phyloP scores from a whole-genome alignment of 2,113 vertebrate species.

The Sclerurus mexicanus region DNA sequence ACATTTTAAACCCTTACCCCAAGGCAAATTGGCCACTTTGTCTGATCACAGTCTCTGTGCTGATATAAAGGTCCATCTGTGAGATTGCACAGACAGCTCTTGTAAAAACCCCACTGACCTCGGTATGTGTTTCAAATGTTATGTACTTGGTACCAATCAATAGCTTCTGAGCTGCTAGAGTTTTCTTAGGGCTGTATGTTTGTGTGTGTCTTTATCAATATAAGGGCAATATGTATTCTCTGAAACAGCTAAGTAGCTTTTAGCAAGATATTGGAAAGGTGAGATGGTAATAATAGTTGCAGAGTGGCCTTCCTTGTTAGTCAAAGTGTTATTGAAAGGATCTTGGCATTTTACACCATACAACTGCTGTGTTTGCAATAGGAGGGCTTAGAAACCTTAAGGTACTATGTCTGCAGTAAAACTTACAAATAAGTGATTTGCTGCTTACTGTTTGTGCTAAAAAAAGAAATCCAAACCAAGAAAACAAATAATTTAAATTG shows the following conservation, averaged over 20 bases:
- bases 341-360: not conserved
- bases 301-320: not conserved
- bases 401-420: not conserved
- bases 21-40: constrained; percentile 44
- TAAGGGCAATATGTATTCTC: not conserved
- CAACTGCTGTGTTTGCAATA: not conserved
- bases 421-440: not conserved
- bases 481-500: not conserved
- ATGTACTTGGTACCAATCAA: not conserved
- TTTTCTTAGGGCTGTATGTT: not conserved
- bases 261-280: constrained; percentile 4
- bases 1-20: constrained; percentile 41
- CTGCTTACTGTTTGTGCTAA: not conserved
- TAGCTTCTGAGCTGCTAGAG: not conserved
- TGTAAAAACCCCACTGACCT: constrained; percentile 15
- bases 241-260: constrained; percentile 33
- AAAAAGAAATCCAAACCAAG: not conserved
- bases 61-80: constrained; percentile 53
- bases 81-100: constrained; percentile 27
- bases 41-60: constrained; percentile 21
- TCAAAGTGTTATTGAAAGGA: not conserved
- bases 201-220: not conserved
- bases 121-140: not conserved
- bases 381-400: not conserved
- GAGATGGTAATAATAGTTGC: not conserved